Base-by-base conservation (phyloP, 1,140 invertebrate species). In the Aphis gossypii region DNA sequence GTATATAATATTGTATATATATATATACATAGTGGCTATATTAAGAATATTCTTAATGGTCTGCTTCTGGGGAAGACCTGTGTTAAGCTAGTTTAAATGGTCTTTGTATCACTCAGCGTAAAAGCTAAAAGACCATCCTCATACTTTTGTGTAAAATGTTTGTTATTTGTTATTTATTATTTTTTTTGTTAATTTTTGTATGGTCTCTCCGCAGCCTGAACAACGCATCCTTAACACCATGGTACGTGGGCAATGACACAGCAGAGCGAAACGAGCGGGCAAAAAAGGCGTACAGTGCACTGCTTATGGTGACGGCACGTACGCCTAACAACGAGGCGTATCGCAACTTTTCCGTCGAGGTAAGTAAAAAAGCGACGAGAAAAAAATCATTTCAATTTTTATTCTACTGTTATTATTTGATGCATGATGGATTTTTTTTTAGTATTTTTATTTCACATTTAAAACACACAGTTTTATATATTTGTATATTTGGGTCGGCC, bases 281-380 rank as follows among this genome's bases (percentile, higher is more conserved):
- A 0, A 96, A 96, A 95, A 97, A 97, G 95, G 99, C 99, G 0
- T 99, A 98, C 95, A 97, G 98, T 94, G 97, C 98, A 0, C 95
- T 99, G 90, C 96, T 99, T 88, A 99, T 98, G 0, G 97, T 99
- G n/a, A 99, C 98, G 0, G 96, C 97, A 18, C 95, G 97, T 60
- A 98, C 98, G 21, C 98, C 98, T 0, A 97, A 98, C 94, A 97
- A 97, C 94, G 96, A 96, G 54, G 97, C 97, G 94, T 98, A 98
- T 94, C 95, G 96, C 48, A 96, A 97, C 76, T 98, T 98, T 95
- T 98, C 98, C 60, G 96, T 97, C 56, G 96, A 97, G 95, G 96
- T 97, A 96, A 95, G 95, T 94, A 86, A 9, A 84, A 68, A n/a
- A 68, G 20, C 56, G 11, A 30, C 25, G 11, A 68, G 30, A n/a